A percentile compares a stretch with the other conserved stretches of the same genome.
Conservation (phyloP, 1,140 invertebrate species). For the Calliphora vicina region DNA sequence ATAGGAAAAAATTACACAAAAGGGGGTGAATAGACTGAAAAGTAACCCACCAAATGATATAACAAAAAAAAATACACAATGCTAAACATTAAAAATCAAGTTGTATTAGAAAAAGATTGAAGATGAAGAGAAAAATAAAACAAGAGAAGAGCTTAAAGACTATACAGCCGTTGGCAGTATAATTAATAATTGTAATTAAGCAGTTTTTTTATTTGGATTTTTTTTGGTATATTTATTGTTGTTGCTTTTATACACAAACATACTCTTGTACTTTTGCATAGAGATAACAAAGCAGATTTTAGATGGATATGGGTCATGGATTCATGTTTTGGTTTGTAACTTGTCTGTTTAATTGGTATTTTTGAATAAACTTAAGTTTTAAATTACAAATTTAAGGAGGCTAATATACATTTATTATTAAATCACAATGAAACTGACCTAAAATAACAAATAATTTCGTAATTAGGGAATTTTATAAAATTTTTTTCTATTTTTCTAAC, state of each 20-base stretch:
- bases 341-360: no score
- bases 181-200: conserved; percentile 27
- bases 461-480: no score
- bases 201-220: no score
- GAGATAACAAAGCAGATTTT: not conserved
- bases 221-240: not conserved
- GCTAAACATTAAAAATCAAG: conserved; percentile 20
- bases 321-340: no score
- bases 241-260: not conserved
- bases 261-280: not conserved
- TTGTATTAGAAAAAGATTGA: not conserved
- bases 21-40: not conserved
- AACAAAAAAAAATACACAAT: not conserved
- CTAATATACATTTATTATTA: no score
- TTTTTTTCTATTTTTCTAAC: no score
- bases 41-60: not conserved
- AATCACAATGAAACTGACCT: no score
- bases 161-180: conserved; percentile 10
- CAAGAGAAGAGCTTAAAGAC: conserved; percentile 3
- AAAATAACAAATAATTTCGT: no score
- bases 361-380: no score
- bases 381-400: no score
- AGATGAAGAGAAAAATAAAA: not conserved
- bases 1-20: not conserved
- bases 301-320: not conserved